Percentiles rank a stretch among this genome's conserved stretches.
Conservation (phyloP, 1,140 invertebrate species). For the Calephelis virginiensis region DNA sequence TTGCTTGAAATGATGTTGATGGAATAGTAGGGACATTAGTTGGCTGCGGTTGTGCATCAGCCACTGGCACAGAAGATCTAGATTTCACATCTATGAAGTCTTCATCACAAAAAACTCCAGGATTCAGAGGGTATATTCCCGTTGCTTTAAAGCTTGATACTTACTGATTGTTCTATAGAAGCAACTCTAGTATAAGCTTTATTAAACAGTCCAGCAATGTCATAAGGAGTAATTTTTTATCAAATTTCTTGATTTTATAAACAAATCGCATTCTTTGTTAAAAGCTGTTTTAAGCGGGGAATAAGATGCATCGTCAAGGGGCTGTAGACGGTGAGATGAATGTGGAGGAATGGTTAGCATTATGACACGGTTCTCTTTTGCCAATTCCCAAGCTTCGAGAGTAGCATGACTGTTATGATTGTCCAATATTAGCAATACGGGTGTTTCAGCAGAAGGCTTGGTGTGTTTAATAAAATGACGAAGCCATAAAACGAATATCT, state of each 20-base stretch:
- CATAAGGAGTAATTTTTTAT: constrained; percentile 30
- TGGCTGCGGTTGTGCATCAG: neutral
- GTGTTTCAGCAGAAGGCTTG: no score
- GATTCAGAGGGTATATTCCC: constrained; percentile 22
- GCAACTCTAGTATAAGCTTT: constrained; percentile 24
- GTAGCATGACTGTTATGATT: constrained; percentile 28
- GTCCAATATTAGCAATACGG: constrained; percentile 11
- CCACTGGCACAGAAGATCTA: constrained; percentile 2
- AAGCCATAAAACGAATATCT: no score
- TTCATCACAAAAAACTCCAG: constrained; percentile 17
- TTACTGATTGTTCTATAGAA: constrained; percentile 23
- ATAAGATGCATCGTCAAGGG: constrained; percentile 20
- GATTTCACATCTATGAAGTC: constrained; percentile 6
- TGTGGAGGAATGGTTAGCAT: constrained; percentile 20
- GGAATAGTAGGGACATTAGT: constrained; percentile 2
- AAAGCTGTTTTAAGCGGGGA: constrained; percentile 21
- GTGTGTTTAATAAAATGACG: no score
- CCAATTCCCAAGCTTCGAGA: constrained; percentile 11
- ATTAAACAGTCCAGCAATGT: constrained; percentile 28
- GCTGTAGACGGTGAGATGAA: constrained; percentile 20
- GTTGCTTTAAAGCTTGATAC: constrained; percentile 19
- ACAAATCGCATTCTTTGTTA: constrained; percentile 8
- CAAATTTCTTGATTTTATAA: constrained; percentile 25
- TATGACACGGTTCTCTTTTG: neutral
- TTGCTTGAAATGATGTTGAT: neutral